phyloP scores from a whole-genome alignment of 2,797 vertebrate genomes.

The Rhincodon typus region DNA sequence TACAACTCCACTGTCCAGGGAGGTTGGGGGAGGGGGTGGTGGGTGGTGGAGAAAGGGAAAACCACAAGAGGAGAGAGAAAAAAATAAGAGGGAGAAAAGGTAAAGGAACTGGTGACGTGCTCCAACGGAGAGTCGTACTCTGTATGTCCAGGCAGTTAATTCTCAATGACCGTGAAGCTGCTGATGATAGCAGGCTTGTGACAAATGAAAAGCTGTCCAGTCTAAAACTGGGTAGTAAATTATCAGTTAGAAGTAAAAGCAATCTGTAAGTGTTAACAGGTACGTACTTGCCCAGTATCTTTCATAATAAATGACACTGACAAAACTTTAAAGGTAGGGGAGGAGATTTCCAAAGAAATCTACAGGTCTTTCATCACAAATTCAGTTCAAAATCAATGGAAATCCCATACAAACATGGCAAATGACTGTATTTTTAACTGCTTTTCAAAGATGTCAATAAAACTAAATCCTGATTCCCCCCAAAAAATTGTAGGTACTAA shows the following conservation, averaged over 20 bases:
- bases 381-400: neutral
- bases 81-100: too few species aligned
- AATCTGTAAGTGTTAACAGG: neutral
- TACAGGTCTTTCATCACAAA: neutral
- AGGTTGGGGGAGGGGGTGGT: too few species aligned
- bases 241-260: neutral
- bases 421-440: neutral
- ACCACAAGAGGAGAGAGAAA: too few species aligned
- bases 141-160: too few species aligned
- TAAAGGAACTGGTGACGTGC: too few species aligned
- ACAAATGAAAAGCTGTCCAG: neutral
- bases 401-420: neutral
- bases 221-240: neutral
- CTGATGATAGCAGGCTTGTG: neutral
- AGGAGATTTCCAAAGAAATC: neutral
- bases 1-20: too few species aligned
- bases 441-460: neutral
- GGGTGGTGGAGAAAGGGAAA: too few species aligned
- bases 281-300: neutral
- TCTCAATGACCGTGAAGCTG: neutral
- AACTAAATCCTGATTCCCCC: neutral
- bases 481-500: neutral
- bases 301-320: neutral
- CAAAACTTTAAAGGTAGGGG: neutral
- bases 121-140: too few species aligned